Conservation (phyloP, 92 coral and sea anemone genomes). For the Parazoanthus darwini region DNA sequence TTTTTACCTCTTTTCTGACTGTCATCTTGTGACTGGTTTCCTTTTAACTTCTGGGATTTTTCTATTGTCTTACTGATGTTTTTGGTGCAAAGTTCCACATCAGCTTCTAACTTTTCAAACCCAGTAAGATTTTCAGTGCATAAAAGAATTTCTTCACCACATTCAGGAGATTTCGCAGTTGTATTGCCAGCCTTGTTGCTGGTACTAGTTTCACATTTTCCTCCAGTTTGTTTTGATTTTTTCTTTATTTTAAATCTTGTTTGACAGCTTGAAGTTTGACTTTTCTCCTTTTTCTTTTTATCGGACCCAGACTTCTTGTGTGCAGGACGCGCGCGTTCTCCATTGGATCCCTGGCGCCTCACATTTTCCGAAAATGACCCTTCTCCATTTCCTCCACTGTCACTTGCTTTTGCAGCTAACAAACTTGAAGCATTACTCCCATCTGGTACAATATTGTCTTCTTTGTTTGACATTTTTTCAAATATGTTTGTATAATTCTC, state of each 20-base stretch:
- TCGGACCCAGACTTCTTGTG: neutral
- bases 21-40: neutral
- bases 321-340: neutral
- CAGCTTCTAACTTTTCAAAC: neutral
- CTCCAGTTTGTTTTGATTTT: conserved; percentile 35
- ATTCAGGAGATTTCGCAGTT: neutral
- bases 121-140: conserved; percentile 16
- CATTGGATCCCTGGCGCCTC: neutral
- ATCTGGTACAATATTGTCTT: conserved; percentile 9
- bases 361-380: neutral
- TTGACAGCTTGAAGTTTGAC: conserved; percentile 80
- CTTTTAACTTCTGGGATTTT: neutral
- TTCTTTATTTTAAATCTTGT: conserved; percentile 83
- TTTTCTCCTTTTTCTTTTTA: conserved; percentile 52
- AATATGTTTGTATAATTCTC: neutral
- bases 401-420: neutral
- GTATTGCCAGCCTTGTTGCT: neutral
- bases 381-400: neutral
- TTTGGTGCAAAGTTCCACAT: neutral
- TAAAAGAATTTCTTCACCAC: neutral
- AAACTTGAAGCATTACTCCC: neutral
- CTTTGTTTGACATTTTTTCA: neutral
- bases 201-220: neutral
- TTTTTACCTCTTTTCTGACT: conserved; percentile 17
- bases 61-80: neutral